Evolutionary conservation across 2,797 vertebrate species (phyloP).

Genomic region (Rhincodon typus): DNA sequence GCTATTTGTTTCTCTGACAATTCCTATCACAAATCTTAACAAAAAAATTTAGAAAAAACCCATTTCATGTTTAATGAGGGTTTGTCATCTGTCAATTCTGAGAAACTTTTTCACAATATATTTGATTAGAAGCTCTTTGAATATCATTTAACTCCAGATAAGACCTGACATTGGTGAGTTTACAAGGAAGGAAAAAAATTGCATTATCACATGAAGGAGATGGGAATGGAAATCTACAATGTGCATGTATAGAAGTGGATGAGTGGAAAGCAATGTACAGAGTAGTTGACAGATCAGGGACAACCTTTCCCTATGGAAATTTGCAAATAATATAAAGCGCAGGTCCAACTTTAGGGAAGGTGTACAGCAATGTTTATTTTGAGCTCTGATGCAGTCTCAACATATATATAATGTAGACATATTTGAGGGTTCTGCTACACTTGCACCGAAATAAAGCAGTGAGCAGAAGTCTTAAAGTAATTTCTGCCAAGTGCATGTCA

Average conservation of each 20-base stretch:
- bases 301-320: neutral
- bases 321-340: neutral
- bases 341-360: neutral
- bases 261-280: neutral
- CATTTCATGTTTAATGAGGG: neutral
- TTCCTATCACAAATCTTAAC: neutral
- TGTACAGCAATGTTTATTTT: neutral
- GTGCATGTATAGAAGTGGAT: neutral
- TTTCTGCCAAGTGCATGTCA: neutral
- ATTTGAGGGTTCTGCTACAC: neutral
- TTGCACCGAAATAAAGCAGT: neutral
- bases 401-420: neutral
- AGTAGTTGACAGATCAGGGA: neutral
- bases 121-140: neutral
- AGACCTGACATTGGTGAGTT: neutral
- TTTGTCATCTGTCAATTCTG: neutral
- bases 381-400: neutral
- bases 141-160: neutral
- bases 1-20: neutral
- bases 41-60: neutral
- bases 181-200: too few species aligned
- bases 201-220: neutral
- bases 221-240: neutral
- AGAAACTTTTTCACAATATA: neutral
- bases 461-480: neutral